These are phyloP conservation scores for Lepidothrix coronata DNA, from an alignment of 2,113 vertebrate genomes.

Conservation along the genomic window DNA sequence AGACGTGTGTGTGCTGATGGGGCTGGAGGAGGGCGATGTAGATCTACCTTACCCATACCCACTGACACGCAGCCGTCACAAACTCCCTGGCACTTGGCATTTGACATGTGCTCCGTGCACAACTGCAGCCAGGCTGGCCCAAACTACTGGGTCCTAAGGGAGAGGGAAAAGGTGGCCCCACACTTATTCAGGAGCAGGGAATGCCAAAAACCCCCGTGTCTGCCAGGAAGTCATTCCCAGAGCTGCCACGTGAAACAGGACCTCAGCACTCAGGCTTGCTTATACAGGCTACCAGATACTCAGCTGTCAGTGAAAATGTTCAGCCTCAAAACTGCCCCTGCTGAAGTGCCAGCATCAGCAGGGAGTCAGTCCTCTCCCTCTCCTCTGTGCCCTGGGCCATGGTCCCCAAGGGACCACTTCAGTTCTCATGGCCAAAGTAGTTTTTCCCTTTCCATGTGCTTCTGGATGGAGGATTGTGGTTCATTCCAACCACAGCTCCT, in stretches of 20 bases:
- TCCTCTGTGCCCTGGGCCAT: too few relatives aligned
- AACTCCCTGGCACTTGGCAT: not conserved
- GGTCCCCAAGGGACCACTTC: not conserved
- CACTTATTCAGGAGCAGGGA: not conserved
- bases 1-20: rapidly evolving
- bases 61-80: not conserved
- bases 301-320: not conserved
- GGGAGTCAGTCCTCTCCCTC: too few relatives aligned
- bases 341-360: rapidly evolving
- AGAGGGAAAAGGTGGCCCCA: not conserved
- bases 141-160: not conserved
- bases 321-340: rapidly evolving
- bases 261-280: not conserved
- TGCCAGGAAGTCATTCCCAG: not conserved
- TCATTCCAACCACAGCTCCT: not conserved
- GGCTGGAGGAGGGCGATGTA: rapidly evolving
- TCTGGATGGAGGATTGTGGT: not conserved
- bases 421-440: rapidly evolving
- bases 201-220: not conserved
- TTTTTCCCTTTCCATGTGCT: not conserved
- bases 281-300: not conserved
- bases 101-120: not conserved
- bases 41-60: not conserved
- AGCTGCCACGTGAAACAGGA: not conserved
- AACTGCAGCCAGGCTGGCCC: not conserved